Conservation (phyloP, 2,888 invertebrate genomes). For the Fabriciana adippe region DNA sequence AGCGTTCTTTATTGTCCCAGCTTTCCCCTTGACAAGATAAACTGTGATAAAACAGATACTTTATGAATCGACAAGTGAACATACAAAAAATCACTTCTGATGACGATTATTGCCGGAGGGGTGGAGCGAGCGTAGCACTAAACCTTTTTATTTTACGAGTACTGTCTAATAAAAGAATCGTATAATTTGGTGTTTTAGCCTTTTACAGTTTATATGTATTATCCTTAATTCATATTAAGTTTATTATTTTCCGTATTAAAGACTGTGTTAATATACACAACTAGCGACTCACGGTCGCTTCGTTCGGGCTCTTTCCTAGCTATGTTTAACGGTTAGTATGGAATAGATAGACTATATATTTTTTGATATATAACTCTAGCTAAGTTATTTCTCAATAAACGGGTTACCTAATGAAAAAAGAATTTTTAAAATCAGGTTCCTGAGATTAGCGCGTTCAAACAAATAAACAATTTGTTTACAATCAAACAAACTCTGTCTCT, state of each 20-base stretch:
- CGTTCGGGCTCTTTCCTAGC: too few relatives aligned
- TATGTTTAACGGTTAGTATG: too few relatives aligned
- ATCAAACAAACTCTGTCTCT: too few relatives aligned
- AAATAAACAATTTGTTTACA: too few relatives aligned
- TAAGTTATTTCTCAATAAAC: too few relatives aligned
- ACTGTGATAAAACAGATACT: conserved; percentile 55
- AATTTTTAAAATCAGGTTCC: too few relatives aligned
- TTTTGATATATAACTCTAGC: too few relatives aligned
- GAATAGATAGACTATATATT: too few relatives aligned
- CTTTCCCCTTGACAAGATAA: conserved; percentile 41
- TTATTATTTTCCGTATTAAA: conserved; percentile 34
- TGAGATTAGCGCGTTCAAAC: too few relatives aligned
- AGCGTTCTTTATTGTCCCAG: conserved; percentile 28
- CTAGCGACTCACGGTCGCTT: too few relatives aligned
- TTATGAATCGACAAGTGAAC: conserved; percentile 57
- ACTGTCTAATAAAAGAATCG: conserved; percentile 73
- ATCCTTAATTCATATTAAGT: conserved; percentile 32
- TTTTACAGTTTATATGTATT: conserved; percentile 32
- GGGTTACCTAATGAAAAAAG: too few relatives aligned
- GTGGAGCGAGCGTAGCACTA: conserved; percentile 50
- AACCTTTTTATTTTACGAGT: conserved; percentile 61
- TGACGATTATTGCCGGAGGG: conserved; percentile 52
- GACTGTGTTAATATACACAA: conserved; percentile 5
- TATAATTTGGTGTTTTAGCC: conserved; percentile 52
- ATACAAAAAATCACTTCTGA: conserved; percentile 66